A percentile compares a stretch with the other conserved stretches of the same genome.
These are phyloP conservation scores for Chironomus tepperi DNA, from an alignment of 1,140 invertebrate species.

Conservation along the genomic window DNA sequence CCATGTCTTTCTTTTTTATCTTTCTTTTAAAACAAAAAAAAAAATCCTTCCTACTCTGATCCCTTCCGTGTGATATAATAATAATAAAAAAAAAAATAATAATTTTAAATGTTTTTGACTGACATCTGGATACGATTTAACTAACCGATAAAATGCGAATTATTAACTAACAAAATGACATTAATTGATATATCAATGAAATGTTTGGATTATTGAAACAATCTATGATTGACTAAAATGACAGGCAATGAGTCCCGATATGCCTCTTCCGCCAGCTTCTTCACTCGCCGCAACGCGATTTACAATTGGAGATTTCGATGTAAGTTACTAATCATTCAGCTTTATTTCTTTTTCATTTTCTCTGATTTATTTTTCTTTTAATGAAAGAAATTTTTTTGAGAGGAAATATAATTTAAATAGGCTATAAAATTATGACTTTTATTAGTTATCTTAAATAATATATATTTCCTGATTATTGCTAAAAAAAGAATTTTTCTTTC, in stretches of 20 bases:
- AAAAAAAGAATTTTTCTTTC: neutral
- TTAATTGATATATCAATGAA: too few species aligned
- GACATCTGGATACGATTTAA: too few species aligned
- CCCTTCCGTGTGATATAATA: too few species aligned
- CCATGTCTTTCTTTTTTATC: neutral
- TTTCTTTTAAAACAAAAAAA: neutral
- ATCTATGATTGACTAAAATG: constrained; percentile 19
- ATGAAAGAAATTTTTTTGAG: too few species aligned
- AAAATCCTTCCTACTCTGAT: too few species aligned
- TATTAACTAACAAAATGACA: too few species aligned
- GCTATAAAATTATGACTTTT: too few species aligned
- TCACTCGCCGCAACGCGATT: constrained; percentile 49
- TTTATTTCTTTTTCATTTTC: neutral
- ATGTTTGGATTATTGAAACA: too few species aligned
- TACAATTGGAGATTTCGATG: constrained; percentile 53
- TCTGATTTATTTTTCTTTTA: neutral
- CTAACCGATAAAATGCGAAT: too few species aligned
- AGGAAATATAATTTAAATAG: too few species aligned
- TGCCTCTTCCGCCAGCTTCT: constrained; percentile 45
- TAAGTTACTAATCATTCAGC: constrained; percentile 39
- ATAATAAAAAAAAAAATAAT: too few species aligned
- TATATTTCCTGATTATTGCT: neutral
- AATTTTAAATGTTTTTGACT: too few species aligned
- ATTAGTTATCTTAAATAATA: neutral
- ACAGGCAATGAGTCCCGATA: constrained; percentile 50